Base-by-base conservation (phyloP, 2,888 invertebrate species). In the Acronicta leporina region DNA sequence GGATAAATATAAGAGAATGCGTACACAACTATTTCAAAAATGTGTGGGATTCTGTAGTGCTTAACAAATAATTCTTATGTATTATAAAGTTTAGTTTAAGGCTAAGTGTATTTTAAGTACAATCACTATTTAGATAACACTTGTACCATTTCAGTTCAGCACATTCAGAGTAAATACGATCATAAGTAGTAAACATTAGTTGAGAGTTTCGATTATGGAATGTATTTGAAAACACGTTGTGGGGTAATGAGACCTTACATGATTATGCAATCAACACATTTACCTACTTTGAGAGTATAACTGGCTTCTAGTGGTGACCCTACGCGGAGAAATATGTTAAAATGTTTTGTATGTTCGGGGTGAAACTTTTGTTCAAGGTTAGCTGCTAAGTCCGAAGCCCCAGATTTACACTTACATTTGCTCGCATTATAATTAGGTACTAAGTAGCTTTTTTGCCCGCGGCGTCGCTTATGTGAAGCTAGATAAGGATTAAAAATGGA, bases 121-220 rank as follows among this genome's bases (percentile, higher is more conserved):
- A 63, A 43, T 63, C 47, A 35, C 30, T 67, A 47, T 45, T 64
- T 44, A 48, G 14, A 50, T 46, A 63, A 35, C 43, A 63, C 51
- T 51, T 62, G 50, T 54, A 35, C 41, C 33, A 25, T 56, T 66
- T 57, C 48, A 42, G 46, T 20, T 47, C n/a, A 44, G 20, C 20
- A 20, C 20, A 3, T 20, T 56, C 16, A n/a, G 38, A 45, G 48
- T 68, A 43, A 45, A 71, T 65, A 44, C 53, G 53, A 59, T 66
- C 60, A 38, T 43, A 47, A 30, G 51, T 59, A 59, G 55, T 59
- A 68, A 71, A 71, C 41, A 68, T 58, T 70, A 49, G 49, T 55
- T 55, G 30, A n/a, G 45, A 57, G 40, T 56, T 66, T 60, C 50
- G 61, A 56, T 68, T 70, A 68, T 20, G 35, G 13, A 15, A 56